Conservation (phyloP, 92 coral and sea anemone genomes). For the Anthopleura xanthogrammica region DNA sequence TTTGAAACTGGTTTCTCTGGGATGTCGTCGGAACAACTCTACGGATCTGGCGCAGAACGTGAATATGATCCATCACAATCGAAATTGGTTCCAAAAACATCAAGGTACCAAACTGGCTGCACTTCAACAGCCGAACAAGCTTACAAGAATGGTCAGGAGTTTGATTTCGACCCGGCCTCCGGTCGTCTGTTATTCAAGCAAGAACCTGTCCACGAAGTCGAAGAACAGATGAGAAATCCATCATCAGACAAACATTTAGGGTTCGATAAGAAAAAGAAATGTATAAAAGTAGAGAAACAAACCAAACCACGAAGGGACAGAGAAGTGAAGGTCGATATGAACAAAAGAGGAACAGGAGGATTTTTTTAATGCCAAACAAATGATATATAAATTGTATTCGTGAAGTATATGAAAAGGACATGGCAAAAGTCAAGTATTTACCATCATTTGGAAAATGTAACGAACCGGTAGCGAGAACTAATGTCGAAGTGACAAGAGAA, state of each 20-base stretch:
- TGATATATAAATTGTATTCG: too few relatives aligned
- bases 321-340: constrained; percentile 53
- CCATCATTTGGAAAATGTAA: too few relatives aligned
- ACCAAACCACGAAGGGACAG: constrained; percentile 15
- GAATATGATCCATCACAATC: background rate
- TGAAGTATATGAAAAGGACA: too few relatives aligned
- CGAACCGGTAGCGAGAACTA: too few relatives aligned
- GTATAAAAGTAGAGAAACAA: background rate
- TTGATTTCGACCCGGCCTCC: constrained; percentile 59
- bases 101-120: background rate
- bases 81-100: background rate
- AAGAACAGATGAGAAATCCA: background rate
- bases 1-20: background rate
- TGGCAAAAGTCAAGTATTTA: too few relatives aligned
- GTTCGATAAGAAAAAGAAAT: background rate
- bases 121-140: background rate
- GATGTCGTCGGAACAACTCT: background rate
- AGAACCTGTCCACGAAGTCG: background rate
- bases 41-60: background rate
- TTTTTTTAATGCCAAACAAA: constrained; percentile 18
- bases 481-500: too few relatives aligned
- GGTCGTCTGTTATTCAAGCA: constrained; percentile 55
- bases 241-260: background rate
- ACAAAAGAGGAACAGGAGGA: constrained; percentile 59
- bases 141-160: background rate